phyloP scores from a whole-genome alignment of 2,113 vertebrate genomes.

The Dissostichus mawsoni region DNA sequence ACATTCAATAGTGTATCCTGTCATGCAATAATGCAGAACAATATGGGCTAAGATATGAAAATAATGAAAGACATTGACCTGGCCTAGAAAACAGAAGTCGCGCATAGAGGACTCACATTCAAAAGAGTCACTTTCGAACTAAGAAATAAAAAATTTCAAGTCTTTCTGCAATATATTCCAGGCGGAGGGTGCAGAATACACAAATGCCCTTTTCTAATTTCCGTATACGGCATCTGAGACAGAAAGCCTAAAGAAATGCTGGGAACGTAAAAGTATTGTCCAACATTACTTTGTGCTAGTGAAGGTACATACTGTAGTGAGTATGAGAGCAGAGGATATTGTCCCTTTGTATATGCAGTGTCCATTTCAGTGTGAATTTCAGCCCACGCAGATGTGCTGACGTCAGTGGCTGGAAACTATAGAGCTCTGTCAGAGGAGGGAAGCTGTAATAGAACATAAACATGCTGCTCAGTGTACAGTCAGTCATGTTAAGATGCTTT shows the following conservation, averaged over 20 bases:
- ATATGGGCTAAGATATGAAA: neutral
- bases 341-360: neutral
- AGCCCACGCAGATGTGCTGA: neutral
- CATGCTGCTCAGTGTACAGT: constrained; percentile 32
- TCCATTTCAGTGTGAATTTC: neutral
- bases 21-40: neutral
- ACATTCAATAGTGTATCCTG: neutral
- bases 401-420: neutral
- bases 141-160: too few species aligned
- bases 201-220: too few species aligned
- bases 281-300: too few species aligned
- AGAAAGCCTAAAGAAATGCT: too few species aligned
- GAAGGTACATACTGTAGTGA: too few species aligned
- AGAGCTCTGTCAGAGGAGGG: neutral
- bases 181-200: too few species aligned
- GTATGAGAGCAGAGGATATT: neutral
- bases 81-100: neutral
- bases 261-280: too few species aligned
- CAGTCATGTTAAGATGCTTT: constrained; percentile 33
- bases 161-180: too few species aligned
- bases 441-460: constrained; percentile 32
- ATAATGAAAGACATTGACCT: neutral
- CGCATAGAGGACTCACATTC: too few species aligned
- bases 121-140: too few species aligned
- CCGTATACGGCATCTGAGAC: too few species aligned